Evolutionary conservation across 2,888 invertebrate genomes (phyloP).

Genomic region (Lycia hirtaria): DNA sequence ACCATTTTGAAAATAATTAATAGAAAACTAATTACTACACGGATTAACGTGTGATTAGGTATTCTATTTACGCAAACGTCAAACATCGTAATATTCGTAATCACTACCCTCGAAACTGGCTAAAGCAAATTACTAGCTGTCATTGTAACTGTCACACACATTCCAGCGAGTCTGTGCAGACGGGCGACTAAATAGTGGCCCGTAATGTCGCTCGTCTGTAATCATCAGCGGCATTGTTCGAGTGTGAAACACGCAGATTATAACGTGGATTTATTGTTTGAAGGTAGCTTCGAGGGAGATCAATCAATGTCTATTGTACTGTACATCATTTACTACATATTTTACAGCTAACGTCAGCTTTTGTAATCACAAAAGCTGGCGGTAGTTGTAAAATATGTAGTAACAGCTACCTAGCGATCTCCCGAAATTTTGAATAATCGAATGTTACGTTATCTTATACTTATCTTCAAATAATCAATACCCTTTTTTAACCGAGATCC

Average conservation of each 20-base stretch:
- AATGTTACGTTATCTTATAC: too few relatives aligned
- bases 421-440: too few relatives aligned
- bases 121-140: conserved; percentile 36
- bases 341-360: neutral
- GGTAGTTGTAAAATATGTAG: too few relatives aligned
- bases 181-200: conserved; percentile 55
- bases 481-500: too few relatives aligned
- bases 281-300: conserved; percentile 2
- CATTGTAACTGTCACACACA: conserved; percentile 40
- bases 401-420: too few relatives aligned
- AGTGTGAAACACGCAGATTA: conserved; percentile 59
- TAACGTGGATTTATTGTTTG: conserved; percentile 37
- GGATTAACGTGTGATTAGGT: too few relatives aligned
- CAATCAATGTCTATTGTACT: conserved; percentile 8
- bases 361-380: neutral
- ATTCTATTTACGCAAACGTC: neutral
- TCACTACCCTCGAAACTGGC: conserved; percentile 20
- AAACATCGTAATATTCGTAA: conserved; percentile 5
- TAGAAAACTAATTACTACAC: too few relatives aligned
- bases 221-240: conserved; percentile 67
- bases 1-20: too few relatives aligned
- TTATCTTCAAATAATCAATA: too few relatives aligned
- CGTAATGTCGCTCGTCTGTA: conserved; percentile 53
- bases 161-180: conserved; percentile 29
- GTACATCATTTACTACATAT: neutral